Evolutionary conservation across 2,113 vertebrate species (phyloP).

Genomic region (Butorides virescens): DNA sequence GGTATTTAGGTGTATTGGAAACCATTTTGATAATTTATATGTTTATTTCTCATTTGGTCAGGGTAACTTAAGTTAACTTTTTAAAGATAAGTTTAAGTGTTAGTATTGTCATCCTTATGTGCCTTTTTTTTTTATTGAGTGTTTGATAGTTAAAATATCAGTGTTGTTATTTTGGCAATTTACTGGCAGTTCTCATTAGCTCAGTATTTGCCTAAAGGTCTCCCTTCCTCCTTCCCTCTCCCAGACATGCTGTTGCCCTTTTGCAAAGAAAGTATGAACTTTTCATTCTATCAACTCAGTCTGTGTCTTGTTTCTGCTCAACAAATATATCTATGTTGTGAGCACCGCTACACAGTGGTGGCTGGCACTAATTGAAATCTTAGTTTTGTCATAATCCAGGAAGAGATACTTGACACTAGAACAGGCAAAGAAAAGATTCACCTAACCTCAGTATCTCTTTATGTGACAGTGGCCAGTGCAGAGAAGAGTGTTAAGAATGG

Average conservation of each 20-base stretch:
- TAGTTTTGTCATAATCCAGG: not conserved
- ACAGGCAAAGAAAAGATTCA: not conserved
- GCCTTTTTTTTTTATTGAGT: not conserved
- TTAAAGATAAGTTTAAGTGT: not conserved
- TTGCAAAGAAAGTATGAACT: not conserved
- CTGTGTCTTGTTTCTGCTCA: not conserved
- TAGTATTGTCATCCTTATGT: not conserved
- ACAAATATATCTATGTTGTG: not conserved
- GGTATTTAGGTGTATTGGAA: slow-evolving; percentile 33
- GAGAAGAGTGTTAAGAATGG: not conserved
- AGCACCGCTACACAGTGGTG: not conserved
- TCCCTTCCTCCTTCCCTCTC: not conserved
- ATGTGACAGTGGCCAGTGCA: not conserved
- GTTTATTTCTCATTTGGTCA: not conserved
- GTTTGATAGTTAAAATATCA: not conserved
- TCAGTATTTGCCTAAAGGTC: not conserved
- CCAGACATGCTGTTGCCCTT: not conserved
- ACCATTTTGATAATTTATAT: not conserved
- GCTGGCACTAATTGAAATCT: not conserved
- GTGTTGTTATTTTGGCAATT: not conserved
- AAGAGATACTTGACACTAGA: not conserved
- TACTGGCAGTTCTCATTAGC: not conserved
- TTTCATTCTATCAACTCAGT: not conserved
- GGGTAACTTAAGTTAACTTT: not conserved
- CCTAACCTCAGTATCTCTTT: too few relatives aligned